phyloP scores from a whole-genome alignment of 2,888 invertebrate species.

The Brachypalpus laphriformis region DNA sequence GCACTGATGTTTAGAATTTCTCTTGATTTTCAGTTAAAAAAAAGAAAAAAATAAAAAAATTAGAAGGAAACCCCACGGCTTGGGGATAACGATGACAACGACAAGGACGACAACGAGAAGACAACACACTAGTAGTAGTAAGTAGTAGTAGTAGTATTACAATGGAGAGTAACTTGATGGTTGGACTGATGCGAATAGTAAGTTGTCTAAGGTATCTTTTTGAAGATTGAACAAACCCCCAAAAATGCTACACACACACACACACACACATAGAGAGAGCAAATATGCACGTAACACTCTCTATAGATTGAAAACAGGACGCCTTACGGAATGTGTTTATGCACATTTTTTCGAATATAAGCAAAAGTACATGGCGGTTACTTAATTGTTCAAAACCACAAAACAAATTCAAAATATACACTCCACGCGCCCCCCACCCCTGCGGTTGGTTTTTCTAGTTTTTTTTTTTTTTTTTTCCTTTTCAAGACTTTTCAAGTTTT shows the following conservation, averaged over 20 bases:
- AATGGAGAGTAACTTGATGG: background rate
- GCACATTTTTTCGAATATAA: slow-evolving; percentile 36
- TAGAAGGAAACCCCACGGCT: too few relatives aligned
- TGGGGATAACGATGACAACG: slow-evolving; percentile 34
- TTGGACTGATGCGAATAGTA: slow-evolving; percentile 3
- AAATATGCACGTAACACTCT: slow-evolving; percentile 18
- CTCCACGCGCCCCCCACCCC: background rate
- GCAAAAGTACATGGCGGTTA: background rate
- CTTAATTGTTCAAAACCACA: background rate
- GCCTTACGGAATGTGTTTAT: slow-evolving; percentile 8
- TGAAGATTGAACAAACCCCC: background rate
- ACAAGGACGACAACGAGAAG: slow-evolving; percentile 6
- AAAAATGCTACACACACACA: background rate
- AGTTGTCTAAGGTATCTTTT: background rate
- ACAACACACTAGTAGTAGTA: slow-evolving; percentile 16
- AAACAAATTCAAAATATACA: slow-evolving; percentile 27
- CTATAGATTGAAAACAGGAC: background rate
- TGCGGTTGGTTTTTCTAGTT: background rate
- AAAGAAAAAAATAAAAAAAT: slow-evolving; percentile 2
- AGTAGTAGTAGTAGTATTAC: background rate
- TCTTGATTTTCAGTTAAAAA: background rate
- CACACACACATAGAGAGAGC: too few relatives aligned
- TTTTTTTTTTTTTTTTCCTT: background rate
- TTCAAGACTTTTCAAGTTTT: too few relatives aligned
- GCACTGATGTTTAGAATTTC: slow-evolving; percentile 35